A percentile compares a stretch with the other conserved stretches of the same genome.
Evolutionary conservation across 2,113 vertebrate species (phyloP).

Genomic region (Mirza zaza): DNA sequence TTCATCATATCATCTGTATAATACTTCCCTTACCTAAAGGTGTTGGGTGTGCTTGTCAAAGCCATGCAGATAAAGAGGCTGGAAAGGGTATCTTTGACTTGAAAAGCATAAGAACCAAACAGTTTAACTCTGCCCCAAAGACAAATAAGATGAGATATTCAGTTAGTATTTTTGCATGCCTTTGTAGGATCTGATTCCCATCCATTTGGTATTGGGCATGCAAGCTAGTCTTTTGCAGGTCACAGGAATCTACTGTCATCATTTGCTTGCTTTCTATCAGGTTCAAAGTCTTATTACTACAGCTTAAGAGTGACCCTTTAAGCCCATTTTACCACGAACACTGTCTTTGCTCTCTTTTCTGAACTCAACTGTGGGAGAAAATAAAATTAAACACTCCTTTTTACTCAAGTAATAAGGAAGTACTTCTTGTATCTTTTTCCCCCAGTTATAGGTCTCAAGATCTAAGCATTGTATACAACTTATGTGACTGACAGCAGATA

Average conservation of each 20-base stretch:
- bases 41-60: not conserved
- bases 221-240: not conserved
- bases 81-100: not conserved
- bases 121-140: not conserved
- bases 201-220: not conserved
- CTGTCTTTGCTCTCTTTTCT: not conserved
- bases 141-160: not conserved
- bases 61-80: not conserved
- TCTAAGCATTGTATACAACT: not conserved
- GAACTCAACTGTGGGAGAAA: not conserved
- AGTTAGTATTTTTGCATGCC: not conserved
- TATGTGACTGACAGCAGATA: not conserved
- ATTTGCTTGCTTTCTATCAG: not conserved
- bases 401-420: not conserved
- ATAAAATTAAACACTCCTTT: not conserved
- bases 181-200: not conserved
- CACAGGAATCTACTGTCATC: not conserved
- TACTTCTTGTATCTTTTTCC: not conserved
- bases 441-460: not conserved
- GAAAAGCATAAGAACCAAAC: not conserved
- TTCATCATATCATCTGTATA: not conserved
- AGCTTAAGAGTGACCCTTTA: not conserved
- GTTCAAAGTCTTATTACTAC: not conserved
- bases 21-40: not conserved
- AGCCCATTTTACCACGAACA: not conserved